Evolutionary conservation across 2,113 vertebrate species (phyloP), one percentile per base, ranked within the genome.

Genomic region (Aptenodytes patagonicus): DNA sequence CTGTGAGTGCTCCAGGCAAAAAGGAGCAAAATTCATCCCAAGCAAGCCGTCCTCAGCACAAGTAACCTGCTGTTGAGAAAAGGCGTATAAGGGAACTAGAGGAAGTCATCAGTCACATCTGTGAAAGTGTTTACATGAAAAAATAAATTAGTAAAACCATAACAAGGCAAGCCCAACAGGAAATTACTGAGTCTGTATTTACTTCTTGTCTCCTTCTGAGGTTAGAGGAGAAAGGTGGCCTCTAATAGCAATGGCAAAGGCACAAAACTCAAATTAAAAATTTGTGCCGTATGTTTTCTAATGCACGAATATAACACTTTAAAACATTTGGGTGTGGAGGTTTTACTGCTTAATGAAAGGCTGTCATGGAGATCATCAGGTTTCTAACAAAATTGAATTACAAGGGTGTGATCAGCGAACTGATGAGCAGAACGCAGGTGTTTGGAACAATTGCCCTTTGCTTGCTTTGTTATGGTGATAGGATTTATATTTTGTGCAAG

Each of bases 351-450:
- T 72, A 38, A 29, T 83, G 58, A 90, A 65, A 72, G 44, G 10
- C 66, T 90, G 70, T 20, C 17, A n/a, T 11, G 64, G 61, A 69
- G 29, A 80, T 49, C 42, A 61, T 22, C 75, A 65, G 44, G 11
- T 85, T 95, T 95, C 29, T 64, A 83, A 49, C 31, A 46, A 44
- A 95, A 71, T 9, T 52, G 52, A 76, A 65, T 64, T 65, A 32
- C 0, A 0, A 76, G 78, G 52, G 62, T 2, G 28, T 61, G 57
- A 68, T 61, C 61, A 72, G 57, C 0, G 1, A 93, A 7, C 57
- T 51, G 73, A 82, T 68, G 70, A 85, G 66, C 3, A 2, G 57
- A 90, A 68, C 0, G 0, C 92, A 94, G 88, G 79, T 88, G 79
- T 61, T 71, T 76, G 52, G 44, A 92, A 57, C 52, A 65, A 80